These are phyloP conservation scores for Chaetodon auriga DNA, from an alignment of 2,113 vertebrate genomes.

Conservation along the genomic window DNA sequence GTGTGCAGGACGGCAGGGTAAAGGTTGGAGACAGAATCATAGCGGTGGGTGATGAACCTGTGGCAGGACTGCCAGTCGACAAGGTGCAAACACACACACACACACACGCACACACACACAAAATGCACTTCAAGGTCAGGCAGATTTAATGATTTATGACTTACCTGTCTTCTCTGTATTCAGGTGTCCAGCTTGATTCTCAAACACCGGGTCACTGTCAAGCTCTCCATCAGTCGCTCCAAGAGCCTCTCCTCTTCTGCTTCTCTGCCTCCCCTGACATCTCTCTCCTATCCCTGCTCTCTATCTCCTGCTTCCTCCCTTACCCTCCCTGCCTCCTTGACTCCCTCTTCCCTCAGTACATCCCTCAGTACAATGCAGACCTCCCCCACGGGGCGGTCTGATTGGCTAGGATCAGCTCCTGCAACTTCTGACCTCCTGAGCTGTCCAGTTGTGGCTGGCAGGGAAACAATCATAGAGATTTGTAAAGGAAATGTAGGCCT, in stretches of 20 bases:
- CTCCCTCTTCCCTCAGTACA: conserved; percentile 44
- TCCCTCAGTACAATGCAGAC: conserved; percentile 29
- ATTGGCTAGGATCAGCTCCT: conserved; percentile 83
- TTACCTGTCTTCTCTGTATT: conserved; percentile 47
- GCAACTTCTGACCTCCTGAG: conserved; percentile 86
- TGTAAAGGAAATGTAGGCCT: conserved; percentile 92
- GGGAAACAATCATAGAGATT: conserved; percentile 92
- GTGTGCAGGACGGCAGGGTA: conserved; percentile 86
- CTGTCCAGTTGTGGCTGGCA: conserved; percentile 91
- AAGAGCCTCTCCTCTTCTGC: conserved; percentile 43
- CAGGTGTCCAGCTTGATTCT: conserved; percentile 91
- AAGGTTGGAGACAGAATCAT: conserved; percentile 88
- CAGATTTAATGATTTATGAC: conserved; percentile 65
- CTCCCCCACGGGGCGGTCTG: conserved; percentile 69
- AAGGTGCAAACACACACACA: conserved; percentile 83
- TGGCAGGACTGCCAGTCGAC: conserved; percentile 87
- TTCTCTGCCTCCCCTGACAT: conserved; percentile 1
- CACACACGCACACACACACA: conserved; percentile 12
- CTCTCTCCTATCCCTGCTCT: conserved; percentile 35
- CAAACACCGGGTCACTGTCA: conserved; percentile 84
- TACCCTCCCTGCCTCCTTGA: conserved; percentile 12
- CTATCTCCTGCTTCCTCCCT: conserved; percentile 33
- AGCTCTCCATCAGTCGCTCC: conserved; percentile 82
- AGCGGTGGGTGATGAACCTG: conserved; percentile 89
- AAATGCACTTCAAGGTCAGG: conserved; percentile 51